These are phyloP conservation scores for Venturia canescens DNA, from an alignment of 1,140 invertebrate genomes.

Conservation along the genomic window DNA sequence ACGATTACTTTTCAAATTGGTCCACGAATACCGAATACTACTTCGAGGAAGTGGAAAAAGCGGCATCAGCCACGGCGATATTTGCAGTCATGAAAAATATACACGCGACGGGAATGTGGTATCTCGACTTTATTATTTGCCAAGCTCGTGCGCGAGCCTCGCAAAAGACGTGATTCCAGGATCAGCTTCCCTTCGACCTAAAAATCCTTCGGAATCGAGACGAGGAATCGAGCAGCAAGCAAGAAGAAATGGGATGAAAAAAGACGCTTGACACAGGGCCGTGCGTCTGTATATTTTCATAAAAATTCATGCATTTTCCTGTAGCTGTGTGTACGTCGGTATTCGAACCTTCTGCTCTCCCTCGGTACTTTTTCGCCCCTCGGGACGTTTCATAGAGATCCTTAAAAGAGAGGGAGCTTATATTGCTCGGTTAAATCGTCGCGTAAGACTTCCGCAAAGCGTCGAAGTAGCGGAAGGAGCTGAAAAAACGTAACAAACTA, in stretches of 20 bases:
- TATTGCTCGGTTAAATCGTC: conserved; percentile 35
- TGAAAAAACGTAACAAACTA: conserved; percentile 34
- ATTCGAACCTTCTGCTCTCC: background rate
- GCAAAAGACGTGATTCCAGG: conserved; percentile 11
- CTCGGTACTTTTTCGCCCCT: background rate
- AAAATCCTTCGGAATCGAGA: conserved; percentile 46
- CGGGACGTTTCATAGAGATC: background rate
- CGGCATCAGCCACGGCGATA: background rate
- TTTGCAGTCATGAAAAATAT: background rate
- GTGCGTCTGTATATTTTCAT: background rate
- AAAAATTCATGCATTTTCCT: too few species aligned
- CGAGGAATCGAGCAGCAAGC: conserved; percentile 34
- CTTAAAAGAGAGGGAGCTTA: background rate
- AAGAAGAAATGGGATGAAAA: background rate
- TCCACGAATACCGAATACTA: background rate
- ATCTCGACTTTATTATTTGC: conserved; percentile 38
- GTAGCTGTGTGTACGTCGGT: too few species aligned
- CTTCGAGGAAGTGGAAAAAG: conserved; percentile 12
- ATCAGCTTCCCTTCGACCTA: background rate
- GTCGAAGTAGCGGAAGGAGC: background rate
- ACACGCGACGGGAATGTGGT: background rate
- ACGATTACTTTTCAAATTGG: conserved; percentile 35
- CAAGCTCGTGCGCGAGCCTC: background rate
- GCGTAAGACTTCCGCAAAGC: conserved; percentile 21
- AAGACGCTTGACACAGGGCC: background rate